Evolutionary conservation across 2,888 invertebrate genomes (phyloP), one percentile per base, ranked within the genome.

Genomic region (Blera fallax): DNA sequence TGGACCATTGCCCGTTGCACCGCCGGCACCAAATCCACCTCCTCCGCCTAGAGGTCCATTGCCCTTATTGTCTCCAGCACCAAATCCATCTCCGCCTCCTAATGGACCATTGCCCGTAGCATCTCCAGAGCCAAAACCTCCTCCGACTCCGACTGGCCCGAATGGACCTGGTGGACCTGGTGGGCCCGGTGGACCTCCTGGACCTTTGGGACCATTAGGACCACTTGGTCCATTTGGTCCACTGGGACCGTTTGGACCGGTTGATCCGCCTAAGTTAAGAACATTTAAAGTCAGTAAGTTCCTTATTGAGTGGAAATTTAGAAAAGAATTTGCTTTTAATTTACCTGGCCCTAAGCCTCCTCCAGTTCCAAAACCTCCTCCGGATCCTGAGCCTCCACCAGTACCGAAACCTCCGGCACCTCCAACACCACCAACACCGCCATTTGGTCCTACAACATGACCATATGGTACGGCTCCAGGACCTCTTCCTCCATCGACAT

Each of bases 141-240:
- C 58, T 58, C 87, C 88, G n/a, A 88, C 87, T 6, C 70, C 64
- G 18, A 34, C 40, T 54, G 80, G 76, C 6, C 70, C 73, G 11
- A 87, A 73, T 34, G 89, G 87, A 3, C 76, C 72, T 24, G 87
- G 83, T 16, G 89, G 89, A 14, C 78, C 72, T 18, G 87, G 83
- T 16, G 89, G 89, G n/a, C 78, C 72, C 16, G 87, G 85, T n/a
- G 88, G 89, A 0, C 89, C 88, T 0, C 52, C 69, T 1, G 90
- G 90, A 8, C 83, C 87, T 0, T 69, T 74, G 4, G 90, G 89
- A 7, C 88, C 88, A 1, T 90, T 89, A 1, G 91, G 90, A 81
- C 74, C 89, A 0, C 21, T 58, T 3, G 84, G 81, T 4, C 87
- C 87, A 21, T 70, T 58, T 0, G 87, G 88, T 14, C 88, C 88